phyloP scores from a whole-genome alignment of 1,140 invertebrate species.

The Lordiphosa mommai region DNA sequence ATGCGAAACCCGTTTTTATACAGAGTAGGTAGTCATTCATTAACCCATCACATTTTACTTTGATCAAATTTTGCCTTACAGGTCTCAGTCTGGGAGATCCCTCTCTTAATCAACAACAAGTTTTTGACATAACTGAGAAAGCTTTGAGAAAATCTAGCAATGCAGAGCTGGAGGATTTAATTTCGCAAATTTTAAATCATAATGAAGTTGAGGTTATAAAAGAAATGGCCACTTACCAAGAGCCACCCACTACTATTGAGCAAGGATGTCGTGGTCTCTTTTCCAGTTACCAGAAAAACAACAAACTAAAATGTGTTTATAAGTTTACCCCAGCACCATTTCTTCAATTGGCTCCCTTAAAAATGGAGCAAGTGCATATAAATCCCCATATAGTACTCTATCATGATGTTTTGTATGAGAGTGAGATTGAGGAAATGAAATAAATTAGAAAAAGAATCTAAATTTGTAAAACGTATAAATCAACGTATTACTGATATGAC shows the following conservation, averaged over 20 bases:
- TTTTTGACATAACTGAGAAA: not conserved
- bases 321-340: constrained; percentile 86
- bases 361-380: constrained; percentile 92
- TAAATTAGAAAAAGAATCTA: constrained; percentile 84
- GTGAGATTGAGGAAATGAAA: constrained; percentile 93
- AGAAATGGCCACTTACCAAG: not conserved
- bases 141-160: not conserved
- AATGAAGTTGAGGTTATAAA: not conserved
- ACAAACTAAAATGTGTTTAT: constrained; percentile 86
- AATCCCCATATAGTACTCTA: constrained; percentile 92
- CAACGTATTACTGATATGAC: constrained; percentile 88
- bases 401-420: constrained; percentile 92
- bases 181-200: not conserved
- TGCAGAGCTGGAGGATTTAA: not conserved
- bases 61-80: no score
- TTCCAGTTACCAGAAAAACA: no score
- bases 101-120: not conserved
- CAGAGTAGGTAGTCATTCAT: not conserved
- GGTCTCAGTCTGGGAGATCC: not conserved
- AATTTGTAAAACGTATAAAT: constrained; percentile 86
- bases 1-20: not conserved
- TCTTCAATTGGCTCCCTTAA: constrained; percentile 90
- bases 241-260: constrained; percentile 82
- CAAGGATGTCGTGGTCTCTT: constrained; percentile 92
- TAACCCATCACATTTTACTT: no score